phyloP scores from a whole-genome alignment of 2,113 vertebrate species.

The Lampris incognitus region DNA sequence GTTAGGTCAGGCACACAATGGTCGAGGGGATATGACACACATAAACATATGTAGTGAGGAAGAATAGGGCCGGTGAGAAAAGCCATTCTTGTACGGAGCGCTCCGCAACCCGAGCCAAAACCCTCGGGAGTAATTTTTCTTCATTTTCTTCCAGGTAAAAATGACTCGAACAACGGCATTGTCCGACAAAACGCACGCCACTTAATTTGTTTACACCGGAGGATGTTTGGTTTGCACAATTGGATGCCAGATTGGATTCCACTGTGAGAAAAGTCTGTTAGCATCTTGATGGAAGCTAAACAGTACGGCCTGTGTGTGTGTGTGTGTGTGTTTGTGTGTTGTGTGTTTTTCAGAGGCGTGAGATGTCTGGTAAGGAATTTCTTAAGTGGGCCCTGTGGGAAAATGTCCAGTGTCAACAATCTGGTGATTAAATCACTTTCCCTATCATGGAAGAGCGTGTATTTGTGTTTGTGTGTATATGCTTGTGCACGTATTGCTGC shows the following conservation, averaged over 20 bases:
- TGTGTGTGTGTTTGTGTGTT: slow-evolving; percentile 2
- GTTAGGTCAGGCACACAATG: slow-evolving; percentile 58
- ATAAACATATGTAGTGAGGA: slow-evolving; percentile 56
- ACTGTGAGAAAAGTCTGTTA: slow-evolving; percentile 49
- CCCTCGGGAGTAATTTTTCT: slow-evolving; percentile 57
- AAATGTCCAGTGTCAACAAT: slow-evolving; percentile 64
- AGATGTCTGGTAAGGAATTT: slow-evolving; percentile 53
- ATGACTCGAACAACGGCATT: slow-evolving; percentile 54
- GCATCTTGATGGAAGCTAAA: neutral
- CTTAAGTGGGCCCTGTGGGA: slow-evolving; percentile 71
- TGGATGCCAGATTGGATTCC: slow-evolving; percentile 55
- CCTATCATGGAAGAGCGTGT: slow-evolving; percentile 34
- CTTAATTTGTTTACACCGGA: slow-evolving; percentile 64
- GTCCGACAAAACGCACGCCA: slow-evolving; percentile 21
- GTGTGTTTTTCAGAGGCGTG: slow-evolving; percentile 35
- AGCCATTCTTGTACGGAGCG: neutral
- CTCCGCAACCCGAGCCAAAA: slow-evolving; percentile 35
- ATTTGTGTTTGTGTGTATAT: slow-evolving; percentile 28
- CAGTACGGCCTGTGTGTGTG: slow-evolving; percentile 19
- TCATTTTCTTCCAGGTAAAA: slow-evolving; percentile 57
- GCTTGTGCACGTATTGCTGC: neutral
- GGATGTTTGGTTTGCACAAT: slow-evolving; percentile 74
- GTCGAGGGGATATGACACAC: slow-evolving; percentile 63
- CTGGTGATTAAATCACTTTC: slow-evolving; percentile 67
- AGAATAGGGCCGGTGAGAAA: slow-evolving; percentile 56